Conservation (phyloP, 2,888 invertebrate genomes). For the Cryptocheilus praepositus region DNA sequence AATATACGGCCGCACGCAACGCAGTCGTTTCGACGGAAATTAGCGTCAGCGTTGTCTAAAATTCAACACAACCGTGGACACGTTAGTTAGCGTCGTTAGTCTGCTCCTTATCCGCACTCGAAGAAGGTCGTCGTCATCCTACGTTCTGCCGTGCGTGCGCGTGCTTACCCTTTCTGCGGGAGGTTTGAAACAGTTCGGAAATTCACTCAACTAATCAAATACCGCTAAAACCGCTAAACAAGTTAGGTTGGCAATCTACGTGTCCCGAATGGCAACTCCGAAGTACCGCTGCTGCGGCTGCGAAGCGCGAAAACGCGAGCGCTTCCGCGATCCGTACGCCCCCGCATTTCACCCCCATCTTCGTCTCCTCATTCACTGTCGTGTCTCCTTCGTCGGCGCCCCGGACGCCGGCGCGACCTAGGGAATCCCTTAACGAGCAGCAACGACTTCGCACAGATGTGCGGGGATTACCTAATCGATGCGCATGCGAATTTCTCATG, state of each 20-base stretch:
- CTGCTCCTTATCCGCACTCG: conserved; percentile 28
- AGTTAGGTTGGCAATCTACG: conserved; percentile 73
- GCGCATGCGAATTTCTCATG: conserved; percentile 16
- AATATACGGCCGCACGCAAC: neutral
- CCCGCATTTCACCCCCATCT: conserved; percentile 22
- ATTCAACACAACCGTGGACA: neutral
- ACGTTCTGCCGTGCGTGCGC: conserved; percentile 25
- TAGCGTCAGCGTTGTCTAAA: neutral
- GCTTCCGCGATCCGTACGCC: conserved; percentile 52
- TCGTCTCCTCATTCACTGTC: neutral
- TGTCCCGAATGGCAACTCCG: conserved; percentile 68
- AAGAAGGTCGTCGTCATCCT: conserved; percentile 48
- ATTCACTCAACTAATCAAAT: conserved; percentile 74
- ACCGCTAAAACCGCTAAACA: conserved; percentile 73
- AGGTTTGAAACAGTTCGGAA: conserved; percentile 68
- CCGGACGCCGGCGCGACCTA: conserved; percentile 17
- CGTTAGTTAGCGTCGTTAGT: neutral
- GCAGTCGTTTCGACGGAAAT: neutral
- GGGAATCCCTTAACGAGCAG: conserved; percentile 56
- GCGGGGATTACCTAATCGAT: conserved; percentile 39
- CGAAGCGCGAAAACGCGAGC: conserved; percentile 60
- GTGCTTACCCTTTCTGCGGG: conserved; percentile 14
- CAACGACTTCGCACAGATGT: conserved; percentile 48
- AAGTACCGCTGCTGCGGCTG: conserved; percentile 52
- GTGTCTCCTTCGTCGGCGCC: conserved; percentile 2